These are phyloP conservation scores for Anoplopoma fimbria DNA, from an alignment of 2,113 vertebrate species.

Conservation along the genomic window DNA sequence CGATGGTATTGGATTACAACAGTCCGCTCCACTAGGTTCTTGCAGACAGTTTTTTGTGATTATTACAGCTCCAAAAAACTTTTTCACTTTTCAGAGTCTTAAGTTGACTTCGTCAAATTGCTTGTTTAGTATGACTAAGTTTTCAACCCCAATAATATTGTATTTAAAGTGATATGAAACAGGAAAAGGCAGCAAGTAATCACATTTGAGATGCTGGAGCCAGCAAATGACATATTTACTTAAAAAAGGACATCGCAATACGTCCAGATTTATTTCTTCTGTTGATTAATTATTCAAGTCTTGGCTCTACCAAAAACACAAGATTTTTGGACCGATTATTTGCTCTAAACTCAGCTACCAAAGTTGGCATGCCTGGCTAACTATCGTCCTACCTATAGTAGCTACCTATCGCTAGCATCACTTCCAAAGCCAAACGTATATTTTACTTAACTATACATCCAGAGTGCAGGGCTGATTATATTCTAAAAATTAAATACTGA, in stretches of 20 bases:
- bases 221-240: background rate
- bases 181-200: background rate
- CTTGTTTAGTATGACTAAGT: background rate
- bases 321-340: background rate
- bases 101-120: background rate
- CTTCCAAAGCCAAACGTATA: background rate
- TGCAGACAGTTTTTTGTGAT: background rate
- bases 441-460: too few species aligned
- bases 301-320: background rate
- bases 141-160: background rate
- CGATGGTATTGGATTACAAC: slow-evolving; percentile 29
- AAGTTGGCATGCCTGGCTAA: background rate
- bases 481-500: too few species aligned
- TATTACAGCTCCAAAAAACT: background rate
- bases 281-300: background rate
- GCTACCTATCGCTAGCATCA: background rate
- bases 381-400: background rate
- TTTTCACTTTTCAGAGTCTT: background rate
- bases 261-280: background rate
- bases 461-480: too few species aligned
- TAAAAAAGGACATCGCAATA: background rate
- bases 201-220: background rate
- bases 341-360: too few species aligned
- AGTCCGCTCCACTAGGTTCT: background rate
- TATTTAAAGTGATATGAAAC: background rate